Base-by-base conservation (phyloP, 2,113 vertebrate species). In the Rattus norvegicus region DNA sequence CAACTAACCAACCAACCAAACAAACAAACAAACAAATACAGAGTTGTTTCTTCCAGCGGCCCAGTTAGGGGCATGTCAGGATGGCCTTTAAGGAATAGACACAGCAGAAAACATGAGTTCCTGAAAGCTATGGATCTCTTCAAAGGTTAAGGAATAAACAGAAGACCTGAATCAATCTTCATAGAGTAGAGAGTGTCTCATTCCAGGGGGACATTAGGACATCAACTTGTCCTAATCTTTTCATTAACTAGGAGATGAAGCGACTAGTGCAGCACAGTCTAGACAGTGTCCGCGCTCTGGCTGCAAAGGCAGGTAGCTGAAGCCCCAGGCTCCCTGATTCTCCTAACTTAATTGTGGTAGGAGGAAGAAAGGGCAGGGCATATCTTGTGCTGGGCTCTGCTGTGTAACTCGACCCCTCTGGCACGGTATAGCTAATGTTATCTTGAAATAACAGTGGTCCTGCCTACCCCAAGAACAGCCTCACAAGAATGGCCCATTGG, bases 241-340 rank as follows among this genome's bases (percentile, higher is more conserved):
- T 97, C 94, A 98, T 98, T 98, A 96, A 86, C 95, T 63, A 90
- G 96, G 85, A 98, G 94, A 98, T 96, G 70, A 97, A 98, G 89
- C 20, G 73, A 90, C 77, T 93, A 94, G 92, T 90, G 56, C 43
- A 86, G 49, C 69, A 80, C 49, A 0, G 96, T 97, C 97, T 97
- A 98, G 97, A 98, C 97, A 93, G 85, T 69, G 61, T 76, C 95
- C 93, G 72, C 39, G 13, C 86, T 72, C 49, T 70, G 95, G 17
- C 88, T 94, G 73, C 91, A 97, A 83, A 70, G 49, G 63, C 5
- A 75, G 70, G 59, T 88, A 33, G 63, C 63, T 96, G 33, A 19
- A 95, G 95, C 89, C 88, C 16, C 49, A 49, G 89, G 94, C 92
- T 79, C 19, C 22, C 54, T 70, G 61, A 0, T 83, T 13, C 90